These are phyloP conservation scores for Lycopodina hypogea DNA, from an alignment of 37 sponge, comb jelly and placozoan genomes.

Conservation along the genomic window DNA sequence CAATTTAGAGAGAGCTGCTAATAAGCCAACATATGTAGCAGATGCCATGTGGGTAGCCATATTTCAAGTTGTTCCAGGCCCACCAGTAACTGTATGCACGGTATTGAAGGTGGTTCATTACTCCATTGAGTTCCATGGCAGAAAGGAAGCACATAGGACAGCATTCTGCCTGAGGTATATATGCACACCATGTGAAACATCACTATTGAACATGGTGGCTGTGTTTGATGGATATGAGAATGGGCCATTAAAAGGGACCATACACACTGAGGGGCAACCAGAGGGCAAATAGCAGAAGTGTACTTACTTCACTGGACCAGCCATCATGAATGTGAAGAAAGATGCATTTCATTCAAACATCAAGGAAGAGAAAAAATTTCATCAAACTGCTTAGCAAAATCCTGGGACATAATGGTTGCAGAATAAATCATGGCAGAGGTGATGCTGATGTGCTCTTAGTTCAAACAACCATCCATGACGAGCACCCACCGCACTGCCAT, in stretches of 20 bases:
- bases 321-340: not conserved
- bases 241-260: not conserved
- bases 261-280: not conserved
- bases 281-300: not conserved
- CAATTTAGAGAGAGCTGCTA: too few relatives aligned
- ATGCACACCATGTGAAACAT: not conserved
- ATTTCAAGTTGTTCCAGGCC: not conserved
- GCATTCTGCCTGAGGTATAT: not conserved
- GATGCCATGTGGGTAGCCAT: too few relatives aligned
- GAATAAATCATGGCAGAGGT: not conserved
- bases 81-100: not conserved
- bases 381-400: not conserved
- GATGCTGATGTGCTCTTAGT: not conserved
- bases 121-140: conserved; percentile 5
- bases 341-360: not conserved
- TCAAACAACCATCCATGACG: too few relatives aligned
- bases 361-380: not conserved
- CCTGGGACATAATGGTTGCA: not conserved
- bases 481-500: not conserved
- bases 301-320: not conserved
- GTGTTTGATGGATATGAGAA: too few relatives aligned
- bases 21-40: not conserved
- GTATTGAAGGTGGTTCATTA: conserved; percentile 1
- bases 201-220: too few relatives aligned
- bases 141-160: conserved; percentile 5